Conservation (phyloP, 2,113 vertebrate species). For the Pelecanus crispus region DNA sequence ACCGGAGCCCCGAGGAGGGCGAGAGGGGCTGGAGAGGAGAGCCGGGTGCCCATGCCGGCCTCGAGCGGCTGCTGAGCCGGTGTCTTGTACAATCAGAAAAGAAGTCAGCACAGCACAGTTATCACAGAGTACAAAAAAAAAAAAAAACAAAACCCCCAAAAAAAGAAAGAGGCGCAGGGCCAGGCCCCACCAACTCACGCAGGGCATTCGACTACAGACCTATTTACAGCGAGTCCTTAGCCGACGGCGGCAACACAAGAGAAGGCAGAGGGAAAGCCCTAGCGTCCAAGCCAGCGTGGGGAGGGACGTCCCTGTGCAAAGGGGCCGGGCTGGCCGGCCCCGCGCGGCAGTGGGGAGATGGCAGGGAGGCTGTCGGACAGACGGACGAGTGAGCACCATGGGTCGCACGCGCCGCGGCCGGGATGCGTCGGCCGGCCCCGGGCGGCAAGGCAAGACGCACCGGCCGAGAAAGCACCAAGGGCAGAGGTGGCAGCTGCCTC, state of each 20-base stretch:
- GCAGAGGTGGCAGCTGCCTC: not conserved
- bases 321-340: not conserved
- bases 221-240: constrained; percentile 61
- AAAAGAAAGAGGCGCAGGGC: not conserved
- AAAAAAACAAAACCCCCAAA: not conserved
- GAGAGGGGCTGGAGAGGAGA: not conserved
- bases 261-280: constrained; percentile 22
- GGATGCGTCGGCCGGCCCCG: not conserved
- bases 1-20: fast-evolving
- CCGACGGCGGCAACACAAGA: not conserved
- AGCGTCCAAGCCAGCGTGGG: not conserved
- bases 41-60: not conserved
- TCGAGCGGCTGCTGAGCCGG: constrained; percentile 25
- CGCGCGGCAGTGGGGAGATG: not conserved
- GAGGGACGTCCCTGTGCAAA: not conserved
- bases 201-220: not conserved
- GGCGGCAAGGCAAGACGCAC: not conserved
- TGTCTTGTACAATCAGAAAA: constrained; percentile 62
- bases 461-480: constrained; percentile 8
- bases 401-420: not conserved
- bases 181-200: constrained; percentile 14
- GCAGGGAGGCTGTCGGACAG: not conserved
- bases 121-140: constrained; percentile 57
- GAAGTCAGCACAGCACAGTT: constrained; percentile 65
- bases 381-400: constrained; percentile 61